Evolutionary conservation across 1,140 invertebrate species (phyloP), one percentile per base, ranked within the genome.

Genomic region (Pachypsylla venusta): DNA sequence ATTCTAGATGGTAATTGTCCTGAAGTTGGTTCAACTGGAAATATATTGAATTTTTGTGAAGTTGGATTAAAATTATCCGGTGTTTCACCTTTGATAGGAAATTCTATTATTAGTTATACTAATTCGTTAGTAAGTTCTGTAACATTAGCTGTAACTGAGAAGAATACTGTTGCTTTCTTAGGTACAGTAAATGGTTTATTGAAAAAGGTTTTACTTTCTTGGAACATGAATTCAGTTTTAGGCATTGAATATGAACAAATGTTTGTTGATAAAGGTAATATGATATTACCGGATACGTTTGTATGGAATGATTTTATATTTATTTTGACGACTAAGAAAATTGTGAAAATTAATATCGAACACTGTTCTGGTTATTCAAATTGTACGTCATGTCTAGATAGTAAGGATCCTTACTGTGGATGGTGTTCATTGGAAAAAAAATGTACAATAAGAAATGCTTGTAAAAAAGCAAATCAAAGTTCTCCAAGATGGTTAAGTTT

Each of bases 391-490:
- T 98, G 95, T 72, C 77, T 96, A 7, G 87, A 87, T 68, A 90
- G 90, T 0, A 83, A 83, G 66, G 94, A 99, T 77, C 94, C 95
- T 1, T 95, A 96, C 68, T 99, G 95, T 74, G 93, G 93, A 12
- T 98, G 94, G 93, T 98, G 94, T 74, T 94, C 93, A 0, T 72
- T 97, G 59, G 92, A 98, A 71, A 95, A 93, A 74, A 84, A 88
- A 55, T 94, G 91, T 69, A 93, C 89, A 0, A 79, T 93, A 1
- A 80, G 89, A 64, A 82, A 79, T 61, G 86, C 87, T 42, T 94
- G 91, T 71, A 87, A 92, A 67, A 89, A 93, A 72, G 89, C 91
- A 40, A 89, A 85, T 56, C 79, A 83, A 48, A 89, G 88, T 65
- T 86, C 89, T 56, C 89, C 92, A 1, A 77, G 92, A 25, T 98